Evolutionary conservation across 2,888 invertebrate species (phyloP).

Genomic region (Hirudinaria manillensis): DNA sequence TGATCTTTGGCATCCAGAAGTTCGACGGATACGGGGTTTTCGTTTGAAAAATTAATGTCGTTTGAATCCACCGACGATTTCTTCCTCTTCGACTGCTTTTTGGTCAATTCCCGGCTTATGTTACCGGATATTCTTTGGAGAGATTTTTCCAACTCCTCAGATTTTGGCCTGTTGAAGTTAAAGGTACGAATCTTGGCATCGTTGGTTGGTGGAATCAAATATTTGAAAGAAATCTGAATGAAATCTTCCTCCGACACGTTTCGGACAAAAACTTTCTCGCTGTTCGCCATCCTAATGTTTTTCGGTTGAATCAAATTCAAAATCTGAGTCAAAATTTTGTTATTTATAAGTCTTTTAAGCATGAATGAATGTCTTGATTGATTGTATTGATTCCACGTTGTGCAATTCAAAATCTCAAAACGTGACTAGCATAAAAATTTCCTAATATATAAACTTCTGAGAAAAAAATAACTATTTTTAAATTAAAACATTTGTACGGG

Average conservation of each 20-base stretch:
- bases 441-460: too few species aligned
- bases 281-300: neutral
- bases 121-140: conserved; percentile 35
- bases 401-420: too few species aligned
- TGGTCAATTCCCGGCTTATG: conserved; percentile 36
- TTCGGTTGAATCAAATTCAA: too few species aligned
- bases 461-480: too few species aligned
- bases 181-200: conserved; percentile 32
- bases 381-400: too few species aligned
- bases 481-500: too few species aligned
- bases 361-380: too few species aligned
- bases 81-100: conserved; percentile 33
- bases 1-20: conserved; percentile 11
- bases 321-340: too few species aligned
- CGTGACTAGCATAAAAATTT: too few species aligned
- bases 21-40: conserved; percentile 7
- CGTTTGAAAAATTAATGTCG: neutral
- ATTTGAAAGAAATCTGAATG: conserved; percentile 37
- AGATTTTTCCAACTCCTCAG: conserved; percentile 37
- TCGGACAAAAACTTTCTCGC: conserved; percentile 30
- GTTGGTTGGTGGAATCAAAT: conserved; percentile 10
- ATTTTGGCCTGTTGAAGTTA: conserved; percentile 38
- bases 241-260: conserved; percentile 36
- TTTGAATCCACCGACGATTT: neutral
- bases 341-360: too few species aligned